These are phyloP conservation scores for Panopea generosa DNA, from an alignment of 2,888 invertebrate genomes.

Conservation along the genomic window DNA sequence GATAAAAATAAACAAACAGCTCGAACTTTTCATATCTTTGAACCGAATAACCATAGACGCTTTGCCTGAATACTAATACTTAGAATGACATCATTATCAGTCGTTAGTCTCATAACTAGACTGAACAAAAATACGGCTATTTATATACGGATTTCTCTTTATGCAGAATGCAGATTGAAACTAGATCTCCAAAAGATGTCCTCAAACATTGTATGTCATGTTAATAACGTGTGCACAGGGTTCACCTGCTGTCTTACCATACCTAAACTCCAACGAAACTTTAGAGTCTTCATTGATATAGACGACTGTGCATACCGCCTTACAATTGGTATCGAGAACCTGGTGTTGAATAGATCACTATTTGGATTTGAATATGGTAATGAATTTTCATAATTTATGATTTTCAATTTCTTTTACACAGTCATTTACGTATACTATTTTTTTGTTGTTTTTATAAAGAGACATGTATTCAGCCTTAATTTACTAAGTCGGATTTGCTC, in stretches of 20 bases:
- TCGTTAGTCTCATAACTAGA: no score
- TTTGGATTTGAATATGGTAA: constrained; percentile 50
- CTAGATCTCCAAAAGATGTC: constrained; percentile 19
- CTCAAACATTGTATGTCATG: constrained; percentile 33
- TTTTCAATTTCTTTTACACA: no score
- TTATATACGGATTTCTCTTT: no score
- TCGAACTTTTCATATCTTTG: no score
- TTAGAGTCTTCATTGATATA: constrained; percentile 39
- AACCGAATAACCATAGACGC: no score
- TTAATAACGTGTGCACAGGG: constrained; percentile 45
- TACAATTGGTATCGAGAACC: constrained; percentile 55
- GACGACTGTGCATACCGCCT: constrained; percentile 57
- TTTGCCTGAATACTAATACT: no score
- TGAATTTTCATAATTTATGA: neutral
- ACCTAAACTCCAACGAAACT: constrained; percentile 23
- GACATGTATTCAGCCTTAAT: no score
- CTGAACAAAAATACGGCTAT: no score
- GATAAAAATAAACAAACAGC: no score
- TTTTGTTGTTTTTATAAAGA: no score
- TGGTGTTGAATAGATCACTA: constrained; percentile 50
- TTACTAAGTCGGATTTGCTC: neutral
- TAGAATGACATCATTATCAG: no score
- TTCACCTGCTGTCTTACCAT: constrained; percentile 54
- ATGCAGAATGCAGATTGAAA: constrained; percentile 24
- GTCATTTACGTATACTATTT: no score